Percentiles rank a stretch among this genome's conserved stretches.
Conservation (phyloP, 2,113 vertebrate genomes). For the human region GRCh38 chr4:167062001-167062500, state of each 20-base stretch:
- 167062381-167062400: neutral
- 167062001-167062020: neutral
- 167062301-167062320: neutral
- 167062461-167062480: neutral
- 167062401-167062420: neutral
- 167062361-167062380: neutral
- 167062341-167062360: neutral
- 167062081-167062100: neutral
- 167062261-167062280: neutral
- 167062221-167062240: neutral
- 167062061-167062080: neutral
- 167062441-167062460: neutral
- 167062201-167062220: neutral
- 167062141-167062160: neutral
- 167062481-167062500: slow-evolving; percentile 93
- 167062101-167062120: neutral
- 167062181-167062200: neutral
- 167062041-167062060: neutral
- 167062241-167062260: neutral
- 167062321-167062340: neutral
- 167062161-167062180: neutral
- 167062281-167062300: neutral
- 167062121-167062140: neutral
- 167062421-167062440: neutral
- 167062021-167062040: neutral